phyloP scores from a whole-genome alignment of 2,113 vertebrate species.

The Chlorodrepanis virens region DNA sequence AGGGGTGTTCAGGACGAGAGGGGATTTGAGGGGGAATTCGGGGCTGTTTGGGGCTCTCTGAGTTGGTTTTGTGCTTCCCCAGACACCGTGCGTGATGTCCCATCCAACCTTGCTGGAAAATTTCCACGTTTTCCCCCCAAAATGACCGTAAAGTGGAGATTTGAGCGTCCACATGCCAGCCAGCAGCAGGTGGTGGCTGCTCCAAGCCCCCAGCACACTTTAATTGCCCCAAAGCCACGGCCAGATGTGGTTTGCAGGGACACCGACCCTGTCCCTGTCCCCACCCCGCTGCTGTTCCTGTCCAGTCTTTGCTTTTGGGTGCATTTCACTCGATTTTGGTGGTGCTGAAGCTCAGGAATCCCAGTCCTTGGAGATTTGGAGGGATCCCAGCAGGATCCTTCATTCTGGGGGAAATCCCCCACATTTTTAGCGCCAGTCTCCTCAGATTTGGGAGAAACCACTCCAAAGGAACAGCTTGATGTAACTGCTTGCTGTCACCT shows the following conservation, averaged over 20 bases:
- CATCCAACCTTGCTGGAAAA: background rate
- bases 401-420: accelerated
- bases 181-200: background rate
- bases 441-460: accelerated
- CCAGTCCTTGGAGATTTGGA: no score
- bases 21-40: background rate
- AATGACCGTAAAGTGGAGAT: background rate
- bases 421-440: accelerated
- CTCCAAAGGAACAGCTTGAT: accelerated
- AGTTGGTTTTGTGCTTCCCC: accelerated
- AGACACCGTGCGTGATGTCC: accelerated
- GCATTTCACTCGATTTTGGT: accelerated
- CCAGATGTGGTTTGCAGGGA: accelerated
- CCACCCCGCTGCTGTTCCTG: accelerated
- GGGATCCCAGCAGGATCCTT: background rate
- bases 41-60: background rate
- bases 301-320: background rate
- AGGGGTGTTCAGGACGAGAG: accelerated
- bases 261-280: accelerated
- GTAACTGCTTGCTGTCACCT: no score
- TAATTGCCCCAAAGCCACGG: accelerated
- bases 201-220: accelerated
- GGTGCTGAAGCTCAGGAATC: background rate
- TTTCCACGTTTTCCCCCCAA: accelerated
- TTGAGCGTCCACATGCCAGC: accelerated